These are phyloP conservation scores for Tenthredo amoena DNA, from an alignment of 2,888 invertebrate species.

Conservation along the genomic window DNA sequence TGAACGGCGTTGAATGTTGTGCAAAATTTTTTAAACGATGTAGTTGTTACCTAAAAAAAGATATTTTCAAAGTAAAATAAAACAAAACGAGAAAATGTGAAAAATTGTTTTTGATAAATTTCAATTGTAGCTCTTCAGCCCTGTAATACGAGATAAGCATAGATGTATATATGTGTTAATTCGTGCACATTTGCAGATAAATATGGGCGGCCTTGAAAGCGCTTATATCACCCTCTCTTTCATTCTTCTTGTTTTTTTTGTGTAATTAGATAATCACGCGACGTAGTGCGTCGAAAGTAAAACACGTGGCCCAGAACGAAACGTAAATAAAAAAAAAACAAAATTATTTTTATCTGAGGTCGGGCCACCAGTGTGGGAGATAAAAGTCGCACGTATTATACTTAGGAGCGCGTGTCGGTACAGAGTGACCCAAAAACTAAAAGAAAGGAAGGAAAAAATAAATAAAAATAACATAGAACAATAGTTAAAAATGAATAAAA, in stretches of 20 bases:
- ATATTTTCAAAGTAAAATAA: background rate
- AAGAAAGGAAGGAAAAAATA: too few relatives aligned
- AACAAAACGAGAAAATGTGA: background rate
- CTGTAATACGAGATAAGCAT: background rate
- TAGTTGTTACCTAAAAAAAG: background rate
- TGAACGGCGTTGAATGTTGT: background rate
- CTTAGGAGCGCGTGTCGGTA: background rate
- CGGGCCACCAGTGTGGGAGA: background rate
- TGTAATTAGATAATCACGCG: slow-evolving; percentile 24
- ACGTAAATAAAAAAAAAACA: background rate
- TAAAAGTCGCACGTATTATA: background rate
- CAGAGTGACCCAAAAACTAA: background rate
- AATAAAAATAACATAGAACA: background rate
- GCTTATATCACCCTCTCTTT: background rate
- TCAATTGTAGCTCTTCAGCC: background rate
- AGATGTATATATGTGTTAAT: background rate
- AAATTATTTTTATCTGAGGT: slow-evolving; percentile 8
- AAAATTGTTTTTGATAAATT: background rate
- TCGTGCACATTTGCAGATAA: slow-evolving; percentile 1
- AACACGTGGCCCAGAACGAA: slow-evolving; percentile 31
- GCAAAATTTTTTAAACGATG: background rate
- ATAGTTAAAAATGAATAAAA: background rate
- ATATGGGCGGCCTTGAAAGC: slow-evolving; percentile 10
- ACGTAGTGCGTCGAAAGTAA: slow-evolving; percentile 31
- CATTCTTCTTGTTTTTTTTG: background rate